A percentile compares a stretch with the other conserved stretches of the same genome.
Evolutionary conservation across 1,140 invertebrate species (phyloP).

Genomic region (Drosophila suzukii): DNA sequence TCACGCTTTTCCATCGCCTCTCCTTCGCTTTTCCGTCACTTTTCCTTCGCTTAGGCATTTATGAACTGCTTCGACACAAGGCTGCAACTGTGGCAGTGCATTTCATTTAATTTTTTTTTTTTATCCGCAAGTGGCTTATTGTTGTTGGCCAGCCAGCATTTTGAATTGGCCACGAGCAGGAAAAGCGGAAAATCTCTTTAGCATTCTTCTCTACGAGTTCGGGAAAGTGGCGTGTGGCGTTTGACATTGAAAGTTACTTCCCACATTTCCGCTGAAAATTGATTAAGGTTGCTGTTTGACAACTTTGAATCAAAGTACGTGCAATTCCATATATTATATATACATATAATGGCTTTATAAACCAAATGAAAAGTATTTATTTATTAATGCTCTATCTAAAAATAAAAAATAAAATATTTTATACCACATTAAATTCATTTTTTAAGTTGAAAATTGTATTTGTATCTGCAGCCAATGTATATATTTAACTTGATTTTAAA

Average conservation of each 20-base stretch:
- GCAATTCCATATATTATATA: neutral
- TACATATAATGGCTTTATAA: too few relatives aligned
- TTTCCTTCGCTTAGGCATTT: slow-evolving; percentile 30
- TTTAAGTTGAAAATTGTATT: too few relatives aligned
- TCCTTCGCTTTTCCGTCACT: neutral
- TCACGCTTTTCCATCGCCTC: neutral
- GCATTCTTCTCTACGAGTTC: slow-evolving; percentile 15
- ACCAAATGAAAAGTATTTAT: too few relatives aligned
- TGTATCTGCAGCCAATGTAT: too few relatives aligned
- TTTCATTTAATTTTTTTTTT: slow-evolving; percentile 37
- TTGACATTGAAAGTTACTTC: slow-evolving; percentile 13
- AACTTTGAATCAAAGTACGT: neutral
- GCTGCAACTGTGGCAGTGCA: slow-evolving; percentile 45
- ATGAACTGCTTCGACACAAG: slow-evolving; percentile 46
- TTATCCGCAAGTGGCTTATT: neutral
- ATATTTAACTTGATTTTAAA: too few relatives aligned
- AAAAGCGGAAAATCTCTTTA: slow-evolving; percentile 27
- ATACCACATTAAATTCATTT: too few relatives aligned
- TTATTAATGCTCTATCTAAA: too few relatives aligned
- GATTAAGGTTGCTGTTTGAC: neutral
- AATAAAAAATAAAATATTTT: too few relatives aligned
- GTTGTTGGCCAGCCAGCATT: slow-evolving; percentile 12
- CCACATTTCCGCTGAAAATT: slow-evolving; percentile 8
- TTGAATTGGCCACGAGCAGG: slow-evolving; percentile 11
- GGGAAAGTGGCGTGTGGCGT: slow-evolving; percentile 3